A percentile compares a stretch with the other conserved stretches of the same genome.
These are phyloP conservation scores for Tetragonula carbonaria DNA, from an alignment of 2,888 invertebrate genomes.

Conservation along the genomic window DNA sequence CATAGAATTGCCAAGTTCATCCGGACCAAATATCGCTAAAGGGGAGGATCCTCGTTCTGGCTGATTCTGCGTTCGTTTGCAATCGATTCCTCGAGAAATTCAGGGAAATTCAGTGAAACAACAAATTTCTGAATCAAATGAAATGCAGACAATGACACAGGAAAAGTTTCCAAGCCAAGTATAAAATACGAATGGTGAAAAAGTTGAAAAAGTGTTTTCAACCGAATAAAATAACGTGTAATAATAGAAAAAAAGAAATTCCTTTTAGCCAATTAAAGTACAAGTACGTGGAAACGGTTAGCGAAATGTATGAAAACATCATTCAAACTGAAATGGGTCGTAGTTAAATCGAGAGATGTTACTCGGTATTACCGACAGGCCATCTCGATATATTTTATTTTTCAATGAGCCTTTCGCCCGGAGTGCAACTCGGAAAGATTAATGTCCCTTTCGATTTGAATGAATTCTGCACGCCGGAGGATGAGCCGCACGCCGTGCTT, in stretches of 20 bases:
- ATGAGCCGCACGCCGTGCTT: not conserved
- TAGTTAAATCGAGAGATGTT: not conserved
- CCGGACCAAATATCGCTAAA: constrained; percentile 17
- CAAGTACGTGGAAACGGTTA: not conserved
- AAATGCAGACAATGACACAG: not conserved
- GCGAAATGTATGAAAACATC: not conserved
- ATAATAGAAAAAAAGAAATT: too few species aligned
- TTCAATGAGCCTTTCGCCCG: not conserved
- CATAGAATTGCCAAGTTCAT: constrained; percentile 42
- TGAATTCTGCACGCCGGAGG: not conserved
- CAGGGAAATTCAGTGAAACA: not conserved
- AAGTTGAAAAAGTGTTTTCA: too few species aligned
- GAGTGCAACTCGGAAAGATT: not conserved
- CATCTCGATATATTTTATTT: not conserved
- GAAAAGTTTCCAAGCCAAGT: too few species aligned
- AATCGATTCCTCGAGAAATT: not conserved
- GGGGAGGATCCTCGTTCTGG: not conserved
- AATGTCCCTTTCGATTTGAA: not conserved
- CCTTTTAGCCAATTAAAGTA: too few species aligned
- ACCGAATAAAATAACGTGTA: too few species aligned
- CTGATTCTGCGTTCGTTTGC: not conserved
- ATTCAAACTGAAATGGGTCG: not conserved
- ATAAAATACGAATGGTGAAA: too few species aligned
- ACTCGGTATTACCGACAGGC: not conserved
- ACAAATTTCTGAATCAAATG: not conserved